Conservation (phyloP, 2,797 vertebrate genomes). For the Cichlasoma orientale region DNA sequence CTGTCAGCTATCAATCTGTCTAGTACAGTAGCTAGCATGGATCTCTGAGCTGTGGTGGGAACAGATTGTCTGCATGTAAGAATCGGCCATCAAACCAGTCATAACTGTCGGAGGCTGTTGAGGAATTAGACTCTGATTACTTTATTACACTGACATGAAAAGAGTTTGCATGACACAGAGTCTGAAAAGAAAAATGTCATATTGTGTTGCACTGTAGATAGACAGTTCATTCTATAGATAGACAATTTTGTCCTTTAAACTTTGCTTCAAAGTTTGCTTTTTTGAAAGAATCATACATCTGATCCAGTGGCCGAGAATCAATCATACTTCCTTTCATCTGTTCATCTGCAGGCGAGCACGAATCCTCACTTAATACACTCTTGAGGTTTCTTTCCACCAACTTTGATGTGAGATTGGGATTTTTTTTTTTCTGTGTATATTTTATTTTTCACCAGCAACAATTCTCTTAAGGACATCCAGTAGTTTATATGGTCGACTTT, state of each 20-base stretch:
- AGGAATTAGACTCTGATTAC: neutral
- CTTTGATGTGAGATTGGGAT: conserved; percentile 23
- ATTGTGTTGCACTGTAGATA: neutral
- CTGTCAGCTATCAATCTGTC: neutral
- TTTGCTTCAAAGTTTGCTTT: neutral
- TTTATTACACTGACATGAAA: neutral
- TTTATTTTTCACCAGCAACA: conserved; percentile 22
- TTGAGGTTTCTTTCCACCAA: conserved; percentile 28
- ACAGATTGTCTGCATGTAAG: neutral
- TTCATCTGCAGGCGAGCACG: conserved; percentile 10
- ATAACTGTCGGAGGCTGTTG: neutral
- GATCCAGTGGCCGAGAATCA: conserved; percentile 11
- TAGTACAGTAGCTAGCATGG: neutral
- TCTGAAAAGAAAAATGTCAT: too few species aligned
- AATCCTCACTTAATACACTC: conserved; percentile 23
- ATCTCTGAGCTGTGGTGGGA: neutral
- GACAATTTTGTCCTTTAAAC: neutral
- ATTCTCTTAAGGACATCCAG: conserved; percentile 2
- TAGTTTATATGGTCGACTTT: neutral
- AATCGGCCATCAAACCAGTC: neutral
- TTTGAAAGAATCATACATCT: neutral
- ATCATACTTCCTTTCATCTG: neutral
- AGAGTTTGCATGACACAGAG: too few species aligned
- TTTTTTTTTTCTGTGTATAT: conserved; percentile 2
- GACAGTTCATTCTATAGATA: neutral